These are phyloP conservation scores for Agrochola lota DNA, from an alignment of 2,888 invertebrate species.

Conservation along the genomic window DNA sequence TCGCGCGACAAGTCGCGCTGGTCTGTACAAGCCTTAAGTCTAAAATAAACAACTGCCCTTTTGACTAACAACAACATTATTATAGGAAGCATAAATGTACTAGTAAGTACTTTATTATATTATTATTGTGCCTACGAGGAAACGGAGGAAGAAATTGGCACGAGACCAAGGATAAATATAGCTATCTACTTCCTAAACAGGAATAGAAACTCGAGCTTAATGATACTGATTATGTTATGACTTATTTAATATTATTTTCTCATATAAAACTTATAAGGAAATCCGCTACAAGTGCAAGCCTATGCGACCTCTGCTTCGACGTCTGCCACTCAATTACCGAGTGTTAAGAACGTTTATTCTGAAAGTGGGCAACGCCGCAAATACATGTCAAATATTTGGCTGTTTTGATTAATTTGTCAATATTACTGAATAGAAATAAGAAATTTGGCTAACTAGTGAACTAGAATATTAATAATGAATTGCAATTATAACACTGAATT, in stretches of 20 bases:
- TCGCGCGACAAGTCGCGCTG: too few relatives aligned
- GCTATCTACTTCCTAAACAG: constrained; percentile 54
- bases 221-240: constrained; percentile 13
- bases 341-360: too few relatives aligned
- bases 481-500: too few relatives aligned
- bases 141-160: constrained; percentile 50
- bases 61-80: constrained; percentile 9
- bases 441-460: too few relatives aligned
- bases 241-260: neutral
- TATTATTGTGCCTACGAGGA: constrained; percentile 38
- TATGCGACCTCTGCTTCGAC: neutral
- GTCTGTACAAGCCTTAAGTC: too few relatives aligned
- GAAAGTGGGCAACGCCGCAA: too few relatives aligned
- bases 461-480: too few relatives aligned
- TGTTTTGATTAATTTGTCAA: too few relatives aligned
- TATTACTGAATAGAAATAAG: too few relatives aligned
- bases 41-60: neutral
- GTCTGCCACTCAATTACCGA: neutral
- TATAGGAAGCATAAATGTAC: constrained; percentile 32
- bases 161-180: constrained; percentile 56
- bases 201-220: constrained; percentile 33
- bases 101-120: constrained; percentile 17
- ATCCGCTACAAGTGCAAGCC: neutral
- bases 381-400: too few relatives aligned
- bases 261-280: neutral